These are phyloP conservation scores for Pheosia gnoma DNA, from an alignment of 2,888 invertebrate species.

Conservation along the genomic window DNA sequence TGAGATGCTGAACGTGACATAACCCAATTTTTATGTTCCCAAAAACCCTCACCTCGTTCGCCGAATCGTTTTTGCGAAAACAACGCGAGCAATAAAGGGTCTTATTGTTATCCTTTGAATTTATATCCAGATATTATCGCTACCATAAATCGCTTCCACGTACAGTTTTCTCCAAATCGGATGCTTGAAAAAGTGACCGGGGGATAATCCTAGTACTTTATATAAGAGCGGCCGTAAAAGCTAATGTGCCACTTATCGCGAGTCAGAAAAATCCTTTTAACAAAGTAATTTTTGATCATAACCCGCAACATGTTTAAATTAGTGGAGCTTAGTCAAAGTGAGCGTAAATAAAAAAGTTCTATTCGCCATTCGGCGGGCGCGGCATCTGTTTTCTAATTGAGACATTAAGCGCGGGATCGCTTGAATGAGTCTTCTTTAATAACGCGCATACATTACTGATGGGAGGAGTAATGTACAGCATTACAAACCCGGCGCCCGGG, in stretches of 20 bases:
- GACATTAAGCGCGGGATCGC: slow-evolving; percentile 73
- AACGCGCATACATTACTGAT: slow-evolving; percentile 74
- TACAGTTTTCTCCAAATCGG: slow-evolving; percentile 69
- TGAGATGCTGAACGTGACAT: slow-evolving; percentile 63
- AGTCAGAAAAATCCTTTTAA: slow-evolving; percentile 27
- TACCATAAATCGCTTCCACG: slow-evolving; percentile 76
- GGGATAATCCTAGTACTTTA: slow-evolving; percentile 53
- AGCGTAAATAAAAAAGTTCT: slow-evolving; percentile 61
- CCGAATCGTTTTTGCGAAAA: slow-evolving; percentile 80
- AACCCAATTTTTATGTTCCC: slow-evolving; percentile 71
- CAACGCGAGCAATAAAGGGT: slow-evolving; percentile 80
- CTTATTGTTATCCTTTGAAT: slow-evolving; percentile 83
- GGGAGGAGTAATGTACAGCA: slow-evolving; percentile 60
- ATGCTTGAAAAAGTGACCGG: slow-evolving; percentile 71
- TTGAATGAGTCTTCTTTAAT: slow-evolving; percentile 72
- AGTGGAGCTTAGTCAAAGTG: slow-evolving; percentile 44
- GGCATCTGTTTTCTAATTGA: slow-evolving; percentile 79
- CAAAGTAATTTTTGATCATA: slow-evolving; percentile 30
- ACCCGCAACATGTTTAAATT: slow-evolving; percentile 47
- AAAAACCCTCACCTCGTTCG: slow-evolving; percentile 66
- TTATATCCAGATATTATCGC: slow-evolving; percentile 82
- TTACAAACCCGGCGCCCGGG: slow-evolving; percentile 56
- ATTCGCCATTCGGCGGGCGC: slow-evolving; percentile 57
- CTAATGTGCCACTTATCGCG: slow-evolving; percentile 45
- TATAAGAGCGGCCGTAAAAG: slow-evolving; percentile 51